Conservation (phyloP, 2,888 invertebrate genomes). For the Arrhopalites spinosus region DNA sequence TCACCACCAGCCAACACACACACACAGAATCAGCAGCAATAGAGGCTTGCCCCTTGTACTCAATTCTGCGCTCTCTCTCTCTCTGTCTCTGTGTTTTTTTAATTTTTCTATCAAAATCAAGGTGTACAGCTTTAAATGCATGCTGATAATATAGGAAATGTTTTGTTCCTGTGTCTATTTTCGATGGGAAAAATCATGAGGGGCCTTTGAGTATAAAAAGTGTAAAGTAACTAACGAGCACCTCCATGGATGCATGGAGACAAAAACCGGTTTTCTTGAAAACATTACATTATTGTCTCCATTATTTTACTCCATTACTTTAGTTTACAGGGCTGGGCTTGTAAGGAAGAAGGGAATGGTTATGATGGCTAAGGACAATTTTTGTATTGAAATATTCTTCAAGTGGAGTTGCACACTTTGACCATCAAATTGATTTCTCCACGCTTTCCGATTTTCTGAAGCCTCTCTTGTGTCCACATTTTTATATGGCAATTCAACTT, state of each 20-base stretch:
- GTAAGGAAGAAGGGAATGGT: too few species aligned
- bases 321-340: too few species aligned
- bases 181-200: constrained; percentile 23
- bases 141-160: background rate
- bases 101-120: background rate
- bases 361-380: background rate
- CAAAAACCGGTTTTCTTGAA: constrained; percentile 36
- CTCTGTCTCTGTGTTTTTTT: too few species aligned
- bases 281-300: constrained; percentile 8
- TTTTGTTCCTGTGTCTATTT: constrained; percentile 9
- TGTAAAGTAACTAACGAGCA: background rate
- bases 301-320: background rate
- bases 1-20: constrained; percentile 24
- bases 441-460: constrained; percentile 36
- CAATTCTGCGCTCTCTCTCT: background rate
- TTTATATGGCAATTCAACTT: too few species aligned
- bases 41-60: constrained; percentile 18
- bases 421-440: constrained; percentile 44
- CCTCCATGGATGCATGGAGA: background rate
- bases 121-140: background rate
- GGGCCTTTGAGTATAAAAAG: background rate
- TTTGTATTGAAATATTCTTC: constrained; percentile 10
- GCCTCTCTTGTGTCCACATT: background rate
- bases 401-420: constrained; percentile 36
- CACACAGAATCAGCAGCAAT: constrained; percentile 10